These are phyloP conservation scores for Heterocephalus glaber DNA, from an alignment of 2,113 vertebrate species.

Conservation along the genomic window DNA sequence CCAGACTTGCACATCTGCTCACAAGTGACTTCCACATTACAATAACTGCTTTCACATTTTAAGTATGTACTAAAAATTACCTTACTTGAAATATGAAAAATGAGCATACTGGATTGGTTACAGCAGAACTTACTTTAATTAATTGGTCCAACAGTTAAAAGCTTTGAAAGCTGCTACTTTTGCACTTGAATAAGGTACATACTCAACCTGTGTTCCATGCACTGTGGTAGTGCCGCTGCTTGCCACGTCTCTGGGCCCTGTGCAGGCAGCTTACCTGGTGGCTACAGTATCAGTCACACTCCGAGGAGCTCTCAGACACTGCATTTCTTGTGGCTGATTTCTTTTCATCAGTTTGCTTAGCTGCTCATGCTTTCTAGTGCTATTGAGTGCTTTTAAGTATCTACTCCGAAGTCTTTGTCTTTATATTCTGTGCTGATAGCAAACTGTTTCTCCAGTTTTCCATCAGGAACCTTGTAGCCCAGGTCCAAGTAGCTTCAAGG, in stretches of 20 bases:
- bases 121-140: background rate
- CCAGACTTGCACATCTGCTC: conserved; percentile 33
- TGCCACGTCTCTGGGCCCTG: background rate
- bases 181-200: background rate
- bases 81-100: conserved; percentile 57
- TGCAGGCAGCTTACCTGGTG: background rate
- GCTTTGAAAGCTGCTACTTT: conserved; percentile 63
- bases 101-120: background rate
- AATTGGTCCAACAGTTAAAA: conserved; percentile 32
- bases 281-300: background rate
- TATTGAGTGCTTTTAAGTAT: conserved; percentile 79
- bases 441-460: conserved; percentile 94
- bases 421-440: conserved; percentile 93
- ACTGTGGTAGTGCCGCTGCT: too few relatives aligned
- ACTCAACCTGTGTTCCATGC: conserved; percentile 64
- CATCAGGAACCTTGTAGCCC: conserved; percentile 95
- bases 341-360: conserved; percentile 77
- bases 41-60: background rate
- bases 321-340: conserved; percentile 66
- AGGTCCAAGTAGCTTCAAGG: conserved; percentile 92
- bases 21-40: background rate
- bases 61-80: background rate
- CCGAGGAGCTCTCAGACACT: too few relatives aligned
- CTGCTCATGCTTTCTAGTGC: conserved; percentile 82
- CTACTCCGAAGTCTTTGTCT: conserved; percentile 87